Conservation (phyloP, 2,888 invertebrate genomes). For the Drosophila pullipes region DNA sequence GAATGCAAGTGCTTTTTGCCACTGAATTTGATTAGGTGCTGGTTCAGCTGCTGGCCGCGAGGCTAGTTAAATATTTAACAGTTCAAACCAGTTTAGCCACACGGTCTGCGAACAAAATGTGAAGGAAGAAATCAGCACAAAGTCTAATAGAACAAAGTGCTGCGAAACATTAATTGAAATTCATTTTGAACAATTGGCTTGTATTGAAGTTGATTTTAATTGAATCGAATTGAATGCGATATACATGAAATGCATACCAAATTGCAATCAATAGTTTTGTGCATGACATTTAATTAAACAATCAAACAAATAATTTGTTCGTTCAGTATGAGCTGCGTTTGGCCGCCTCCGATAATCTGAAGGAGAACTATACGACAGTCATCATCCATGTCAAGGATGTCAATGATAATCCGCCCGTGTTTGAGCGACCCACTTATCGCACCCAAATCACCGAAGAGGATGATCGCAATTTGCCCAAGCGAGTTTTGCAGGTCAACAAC, state of each 20-base stretch:
- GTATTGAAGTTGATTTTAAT: conserved; percentile 40
- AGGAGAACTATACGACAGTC: conserved; percentile 98
- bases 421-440: conserved; percentile 96
- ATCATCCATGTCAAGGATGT: conserved; percentile 99
- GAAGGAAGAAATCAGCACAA: conserved; percentile 14
- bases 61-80: conserved; percentile 74
- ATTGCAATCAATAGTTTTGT: conserved; percentile 26
- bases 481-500: conserved; percentile 92
- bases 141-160: conserved; percentile 19
- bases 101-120: conserved; percentile 42
- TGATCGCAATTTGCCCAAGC: conserved; percentile 96
- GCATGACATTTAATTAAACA: conserved; percentile 43
- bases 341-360: conserved; percentile 97
- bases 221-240: conserved; percentile 21
- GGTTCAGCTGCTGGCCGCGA: conserved; percentile 45
- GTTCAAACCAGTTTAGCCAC: conserved; percentile 64
- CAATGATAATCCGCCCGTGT: conserved; percentile 99
- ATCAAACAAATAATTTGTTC: conserved; percentile 10
- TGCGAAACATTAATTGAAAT: conserved; percentile 71
- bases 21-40: conserved; percentile 63
- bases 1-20: conserved; percentile 29
- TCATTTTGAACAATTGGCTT: conserved; percentile 67
- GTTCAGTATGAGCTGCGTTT: conserved; percentile 95
- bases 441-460: conserved; percentile 98
- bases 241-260: conserved; percentile 11